These are phyloP conservation scores for Protonemura montana DNA, from an alignment of 2,888 invertebrate genomes.

Conservation along the genomic window DNA sequence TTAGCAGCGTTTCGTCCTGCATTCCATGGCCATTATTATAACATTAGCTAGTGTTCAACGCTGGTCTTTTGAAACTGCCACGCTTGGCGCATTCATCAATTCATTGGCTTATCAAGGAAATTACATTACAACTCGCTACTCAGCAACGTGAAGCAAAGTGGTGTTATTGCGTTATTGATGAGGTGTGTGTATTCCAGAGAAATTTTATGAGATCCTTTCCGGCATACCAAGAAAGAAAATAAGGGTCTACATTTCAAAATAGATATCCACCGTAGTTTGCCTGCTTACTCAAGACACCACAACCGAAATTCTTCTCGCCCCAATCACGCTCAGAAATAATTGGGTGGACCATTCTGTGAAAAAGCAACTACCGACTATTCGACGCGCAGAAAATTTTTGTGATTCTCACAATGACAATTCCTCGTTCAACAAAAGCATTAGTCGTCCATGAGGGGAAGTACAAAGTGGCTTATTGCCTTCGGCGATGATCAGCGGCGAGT, in stretches of 20 bases:
- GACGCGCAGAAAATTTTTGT: neutral
- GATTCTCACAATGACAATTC: neutral
- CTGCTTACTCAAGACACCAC: neutral
- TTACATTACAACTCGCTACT: neutral
- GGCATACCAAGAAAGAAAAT: neutral
- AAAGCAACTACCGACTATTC: neutral
- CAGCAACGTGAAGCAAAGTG: neutral
- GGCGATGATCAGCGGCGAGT: neutral
- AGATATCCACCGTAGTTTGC: neutral
- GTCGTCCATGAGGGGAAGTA: neutral
- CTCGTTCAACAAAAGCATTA: neutral
- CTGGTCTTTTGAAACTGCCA: neutral
- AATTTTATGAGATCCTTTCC: neutral
- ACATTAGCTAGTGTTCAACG: neutral
- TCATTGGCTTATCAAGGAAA: neutral
- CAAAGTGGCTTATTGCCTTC: constrained; percentile 4
- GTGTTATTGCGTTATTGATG: neutral
- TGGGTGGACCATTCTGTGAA: neutral
- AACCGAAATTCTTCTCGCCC: neutral
- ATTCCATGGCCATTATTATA: neutral
- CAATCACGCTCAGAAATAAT: neutral
- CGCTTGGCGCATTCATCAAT: neutral
- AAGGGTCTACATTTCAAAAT: neutral
- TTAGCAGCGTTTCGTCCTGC: neutral
- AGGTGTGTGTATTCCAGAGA: neutral